A percentile compares a stretch with the other conserved stretches of the same genome.
These are phyloP conservation scores for Megaceryle alcyon DNA, from an alignment of 2,797 vertebrate genomes.

Conservation along the genomic window DNA sequence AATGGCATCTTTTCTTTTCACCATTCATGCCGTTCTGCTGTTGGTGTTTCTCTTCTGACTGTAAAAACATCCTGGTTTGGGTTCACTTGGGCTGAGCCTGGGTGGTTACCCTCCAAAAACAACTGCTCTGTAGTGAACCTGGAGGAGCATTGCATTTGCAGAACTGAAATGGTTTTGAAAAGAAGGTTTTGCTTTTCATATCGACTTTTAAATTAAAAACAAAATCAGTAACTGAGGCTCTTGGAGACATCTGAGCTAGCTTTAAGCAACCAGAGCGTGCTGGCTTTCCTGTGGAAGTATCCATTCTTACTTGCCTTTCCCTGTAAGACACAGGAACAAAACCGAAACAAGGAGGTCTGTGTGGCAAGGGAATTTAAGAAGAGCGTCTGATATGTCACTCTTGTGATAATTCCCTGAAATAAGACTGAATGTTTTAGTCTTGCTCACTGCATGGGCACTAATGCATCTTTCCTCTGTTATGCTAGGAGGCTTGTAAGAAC, in stretches of 20 bases:
- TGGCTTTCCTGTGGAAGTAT: neutral
- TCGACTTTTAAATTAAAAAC: neutral
- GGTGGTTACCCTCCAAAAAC: neutral
- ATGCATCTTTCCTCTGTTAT: neutral
- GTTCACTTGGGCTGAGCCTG: neutral
- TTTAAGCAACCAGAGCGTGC: neutral
- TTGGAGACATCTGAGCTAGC: neutral
- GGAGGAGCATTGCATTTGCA: neutral
- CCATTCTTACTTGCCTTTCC: neutral
- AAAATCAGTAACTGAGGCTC: neutral
- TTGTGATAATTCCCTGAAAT: neutral
- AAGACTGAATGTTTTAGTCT: neutral
- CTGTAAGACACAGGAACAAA: neutral
- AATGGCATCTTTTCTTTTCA: neutral
- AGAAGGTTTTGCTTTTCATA: neutral
- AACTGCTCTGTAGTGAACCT: neutral
- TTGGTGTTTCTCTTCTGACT: neutral
- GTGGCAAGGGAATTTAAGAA: neutral
- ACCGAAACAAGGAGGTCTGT: neutral
- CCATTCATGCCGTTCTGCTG: neutral
- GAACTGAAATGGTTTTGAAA: neutral
- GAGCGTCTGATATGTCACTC: neutral
- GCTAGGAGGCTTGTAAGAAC: neutral
- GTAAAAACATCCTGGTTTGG: slow-evolving; percentile 32
- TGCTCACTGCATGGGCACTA: neutral